Percentiles rank a stretch among this genome's conserved stretches.
Conservation (phyloP, 2,888 invertebrate genomes). For the Nipponacmea schrenckii region DNA sequence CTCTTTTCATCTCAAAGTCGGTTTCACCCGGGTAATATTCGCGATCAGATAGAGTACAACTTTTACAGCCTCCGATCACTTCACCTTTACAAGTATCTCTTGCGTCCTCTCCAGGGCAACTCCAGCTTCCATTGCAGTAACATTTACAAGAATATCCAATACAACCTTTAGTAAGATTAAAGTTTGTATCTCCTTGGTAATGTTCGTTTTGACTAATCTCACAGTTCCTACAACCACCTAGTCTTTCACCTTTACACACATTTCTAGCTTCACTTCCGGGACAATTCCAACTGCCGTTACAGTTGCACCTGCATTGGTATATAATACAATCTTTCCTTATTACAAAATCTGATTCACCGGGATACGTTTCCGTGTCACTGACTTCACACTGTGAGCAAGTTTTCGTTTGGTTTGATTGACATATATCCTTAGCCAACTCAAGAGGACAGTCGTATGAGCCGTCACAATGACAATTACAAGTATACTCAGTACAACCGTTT, state of each 20-base stretch:
- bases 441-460: conserved; percentile 52
- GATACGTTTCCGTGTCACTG: conserved; percentile 28
- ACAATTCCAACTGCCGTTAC: conserved; percentile 57
- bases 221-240: conserved; percentile 23
- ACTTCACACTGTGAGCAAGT: conserved; percentile 27
- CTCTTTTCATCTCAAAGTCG: conserved; percentile 29
- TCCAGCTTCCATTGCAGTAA: conserved; percentile 53
- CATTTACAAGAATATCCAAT: conserved; percentile 46
- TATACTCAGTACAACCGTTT: conserved; percentile 43
- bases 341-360: conserved; percentile 46
- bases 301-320: conserved; percentile 53
- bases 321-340: conserved; percentile 46
- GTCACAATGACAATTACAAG: conserved; percentile 52
- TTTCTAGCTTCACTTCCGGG: conserved; percentile 45
- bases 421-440: conserved; percentile 36
- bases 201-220: conserved; percentile 13
- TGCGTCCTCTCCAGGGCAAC: conserved; percentile 48
- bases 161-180: conserved; percentile 41
- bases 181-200: conserved; percentile 36
- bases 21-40: conserved; percentile 30
- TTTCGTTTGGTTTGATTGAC: conserved; percentile 19
- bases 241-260: conserved; percentile 31
- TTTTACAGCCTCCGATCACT: conserved; percentile 33
- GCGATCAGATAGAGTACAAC: conserved; percentile 28
- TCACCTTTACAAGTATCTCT: conserved; percentile 37